These are phyloP conservation scores for Lemur catta DNA, from an alignment of 2,797 vertebrate species.

Conservation along the genomic window DNA sequence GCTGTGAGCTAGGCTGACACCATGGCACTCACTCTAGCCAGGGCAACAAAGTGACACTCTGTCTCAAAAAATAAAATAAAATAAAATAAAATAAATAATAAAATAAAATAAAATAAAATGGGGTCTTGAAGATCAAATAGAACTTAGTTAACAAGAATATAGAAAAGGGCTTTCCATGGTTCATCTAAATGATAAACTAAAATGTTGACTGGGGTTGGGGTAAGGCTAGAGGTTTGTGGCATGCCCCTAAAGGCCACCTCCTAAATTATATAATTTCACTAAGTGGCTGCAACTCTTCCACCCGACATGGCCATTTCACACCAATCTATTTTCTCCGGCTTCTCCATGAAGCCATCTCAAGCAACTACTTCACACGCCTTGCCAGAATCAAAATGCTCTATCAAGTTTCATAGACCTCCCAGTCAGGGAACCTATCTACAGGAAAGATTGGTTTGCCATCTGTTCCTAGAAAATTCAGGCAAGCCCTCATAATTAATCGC, in stretches of 20 bases:
- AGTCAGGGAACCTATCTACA: neutral
- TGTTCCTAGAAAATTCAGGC: conserved; percentile 27
- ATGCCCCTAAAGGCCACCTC: neutral
- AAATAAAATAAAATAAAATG: too few species aligned
- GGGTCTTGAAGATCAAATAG: neutral
- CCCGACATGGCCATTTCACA: neutral
- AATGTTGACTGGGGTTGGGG: neutral
- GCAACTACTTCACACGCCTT: neutral
- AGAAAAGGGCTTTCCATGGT: neutral
- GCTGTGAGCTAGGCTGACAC: too few species aligned
- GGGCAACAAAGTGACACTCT: too few species aligned
- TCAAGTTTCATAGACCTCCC: neutral
- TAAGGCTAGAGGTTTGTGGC: neutral
- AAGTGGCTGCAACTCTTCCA: neutral
- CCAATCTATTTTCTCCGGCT: neutral
- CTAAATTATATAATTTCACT: neutral
- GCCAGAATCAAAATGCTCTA: neutral
- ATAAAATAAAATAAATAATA: too few species aligned
- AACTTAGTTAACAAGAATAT: neutral
- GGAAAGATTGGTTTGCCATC: neutral
- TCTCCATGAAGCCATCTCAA: neutral
- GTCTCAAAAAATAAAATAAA: too few species aligned
- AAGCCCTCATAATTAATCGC: neutral
- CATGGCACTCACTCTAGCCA: too few species aligned
- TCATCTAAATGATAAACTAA: neutral